Conservation (phyloP, 2,113 vertebrate species). For the Strigops habroptila region DNA sequence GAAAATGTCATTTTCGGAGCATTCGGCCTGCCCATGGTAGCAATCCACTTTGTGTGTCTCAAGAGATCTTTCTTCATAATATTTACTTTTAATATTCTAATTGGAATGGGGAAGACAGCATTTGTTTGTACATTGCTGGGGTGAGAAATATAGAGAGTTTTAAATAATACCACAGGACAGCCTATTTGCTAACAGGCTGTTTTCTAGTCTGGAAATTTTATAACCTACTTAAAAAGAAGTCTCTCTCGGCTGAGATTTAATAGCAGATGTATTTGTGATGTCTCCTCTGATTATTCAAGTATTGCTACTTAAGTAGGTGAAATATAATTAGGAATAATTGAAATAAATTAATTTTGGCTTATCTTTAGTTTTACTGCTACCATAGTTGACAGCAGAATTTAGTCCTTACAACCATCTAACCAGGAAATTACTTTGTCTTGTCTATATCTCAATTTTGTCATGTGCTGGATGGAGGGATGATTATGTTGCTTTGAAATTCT, state of each 20-base stretch:
- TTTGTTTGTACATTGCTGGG: background rate
- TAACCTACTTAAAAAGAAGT: background rate
- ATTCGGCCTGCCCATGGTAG: background rate
- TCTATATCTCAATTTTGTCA: background rate
- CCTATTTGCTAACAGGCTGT: background rate
- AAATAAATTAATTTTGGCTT: background rate
- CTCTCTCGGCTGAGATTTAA: background rate
- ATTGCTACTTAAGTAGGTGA: background rate
- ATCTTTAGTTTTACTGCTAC: background rate
- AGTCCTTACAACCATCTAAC: background rate
- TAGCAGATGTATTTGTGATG: background rate
- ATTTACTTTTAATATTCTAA: slow-evolving; percentile 34
- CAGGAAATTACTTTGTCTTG: background rate
- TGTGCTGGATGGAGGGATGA: background rate
- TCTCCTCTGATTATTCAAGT: background rate
- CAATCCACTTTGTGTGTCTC: background rate
- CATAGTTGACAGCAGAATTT: background rate
- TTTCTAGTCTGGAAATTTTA: slow-evolving; percentile 5
- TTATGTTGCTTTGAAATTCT: background rate
- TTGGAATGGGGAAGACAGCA: background rate
- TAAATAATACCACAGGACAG: background rate
- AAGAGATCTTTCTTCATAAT: background rate
- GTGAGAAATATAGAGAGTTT: background rate
- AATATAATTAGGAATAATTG: background rate
- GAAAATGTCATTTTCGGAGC: background rate